Evolutionary conservation across 2,797 vertebrate genomes (phyloP).

Genomic region (Poecilia velifera): DNA sequence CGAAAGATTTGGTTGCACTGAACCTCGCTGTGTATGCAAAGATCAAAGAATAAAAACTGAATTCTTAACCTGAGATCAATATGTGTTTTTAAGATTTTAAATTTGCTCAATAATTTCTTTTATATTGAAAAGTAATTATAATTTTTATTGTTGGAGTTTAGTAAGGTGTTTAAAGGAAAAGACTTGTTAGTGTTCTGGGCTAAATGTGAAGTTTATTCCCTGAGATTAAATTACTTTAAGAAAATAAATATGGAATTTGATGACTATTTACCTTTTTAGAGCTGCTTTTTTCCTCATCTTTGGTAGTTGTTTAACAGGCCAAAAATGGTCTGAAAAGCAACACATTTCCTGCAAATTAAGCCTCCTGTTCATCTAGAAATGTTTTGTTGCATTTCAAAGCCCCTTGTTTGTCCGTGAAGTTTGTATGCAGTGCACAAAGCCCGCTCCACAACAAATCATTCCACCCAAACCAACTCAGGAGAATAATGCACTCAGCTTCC

Average conservation of each 20-base stretch:
- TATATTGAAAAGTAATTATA: not conserved
- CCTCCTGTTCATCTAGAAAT: slow-evolving; percentile 18
- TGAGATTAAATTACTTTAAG: not conserved
- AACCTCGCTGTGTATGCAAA: not conserved
- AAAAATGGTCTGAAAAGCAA: no score
- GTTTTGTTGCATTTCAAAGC: slow-evolving; percentile 29
- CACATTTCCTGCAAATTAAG: not conserved
- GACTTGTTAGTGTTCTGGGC: not conserved
- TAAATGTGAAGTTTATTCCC: not conserved
- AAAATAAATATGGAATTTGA: not conserved
- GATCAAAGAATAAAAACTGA: not conserved
- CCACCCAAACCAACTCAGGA: slow-evolving; percentile 47
- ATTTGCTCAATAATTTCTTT: not conserved
- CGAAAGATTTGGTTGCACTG: not conserved
- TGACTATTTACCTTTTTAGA: not conserved
- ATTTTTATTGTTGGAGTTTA: not conserved
- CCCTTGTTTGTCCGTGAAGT: slow-evolving; percentile 47
- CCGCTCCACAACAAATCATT: slow-evolving; percentile 35
- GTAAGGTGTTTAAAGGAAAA: not conserved
- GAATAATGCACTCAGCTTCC: slow-evolving; percentile 55
- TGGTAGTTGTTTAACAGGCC: not conserved
- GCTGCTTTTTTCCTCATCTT: not conserved
- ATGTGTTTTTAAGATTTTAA: not conserved
- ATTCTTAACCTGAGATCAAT: no score
- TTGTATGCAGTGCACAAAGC: slow-evolving; percentile 51